Evolutionary conservation across 2,888 invertebrate genomes (phyloP).

Genomic region (Caenorhabditis angaria): DNA sequence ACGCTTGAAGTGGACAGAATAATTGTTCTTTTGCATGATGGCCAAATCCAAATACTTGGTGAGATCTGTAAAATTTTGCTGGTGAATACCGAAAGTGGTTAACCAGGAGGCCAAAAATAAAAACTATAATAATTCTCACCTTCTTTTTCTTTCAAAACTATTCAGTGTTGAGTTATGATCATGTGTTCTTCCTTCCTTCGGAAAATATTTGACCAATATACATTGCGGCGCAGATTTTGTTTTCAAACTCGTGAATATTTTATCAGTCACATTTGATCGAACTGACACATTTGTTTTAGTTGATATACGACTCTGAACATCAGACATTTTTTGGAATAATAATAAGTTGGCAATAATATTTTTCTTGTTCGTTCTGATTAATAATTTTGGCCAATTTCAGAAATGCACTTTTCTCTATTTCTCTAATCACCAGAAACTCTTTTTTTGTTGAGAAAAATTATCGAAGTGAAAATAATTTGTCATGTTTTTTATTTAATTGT

Average conservation of each 20-base stretch:
- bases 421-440: too few relatives aligned
- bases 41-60: constrained; percentile 39
- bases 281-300: constrained; percentile 15
- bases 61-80: constrained; percentile 28
- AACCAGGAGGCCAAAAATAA: not conserved
- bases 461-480: too few relatives aligned
- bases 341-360: too few relatives aligned
- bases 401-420: too few relatives aligned
- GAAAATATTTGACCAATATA: constrained; percentile 29
- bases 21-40: constrained; percentile 49
- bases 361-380: too few relatives aligned
- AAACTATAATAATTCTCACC: constrained; percentile 13
- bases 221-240: constrained; percentile 15
- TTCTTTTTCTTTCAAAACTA: constrained; percentile 45
- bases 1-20: constrained; percentile 53
- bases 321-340: too few relatives aligned
- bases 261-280: constrained; percentile 10
- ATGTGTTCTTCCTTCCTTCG: constrained; percentile 30
- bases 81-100: too few relatives aligned
- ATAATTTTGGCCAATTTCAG: too few relatives aligned
- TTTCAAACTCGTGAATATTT: constrained; percentile 31
- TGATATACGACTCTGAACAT: constrained; percentile 26
- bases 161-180: constrained; percentile 28
- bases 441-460: too few relatives aligned
- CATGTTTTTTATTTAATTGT: too few relatives aligned